Conservation (phyloP, 2,888 invertebrate genomes). For the Sesamia inferens region DNA sequence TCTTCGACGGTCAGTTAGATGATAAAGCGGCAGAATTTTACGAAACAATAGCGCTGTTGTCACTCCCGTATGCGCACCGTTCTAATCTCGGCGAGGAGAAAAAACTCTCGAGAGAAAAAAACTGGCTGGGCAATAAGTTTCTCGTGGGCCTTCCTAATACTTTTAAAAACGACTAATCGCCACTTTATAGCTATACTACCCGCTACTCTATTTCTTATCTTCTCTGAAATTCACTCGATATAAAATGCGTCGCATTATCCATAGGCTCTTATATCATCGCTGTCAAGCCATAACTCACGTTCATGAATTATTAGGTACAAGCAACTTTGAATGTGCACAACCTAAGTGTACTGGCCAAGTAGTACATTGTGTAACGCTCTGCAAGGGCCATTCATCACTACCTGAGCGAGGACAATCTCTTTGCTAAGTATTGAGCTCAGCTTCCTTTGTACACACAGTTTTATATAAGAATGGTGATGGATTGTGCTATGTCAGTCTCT, state of each 20-base stretch:
- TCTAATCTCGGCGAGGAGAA: too few species aligned
- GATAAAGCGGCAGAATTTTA: too few species aligned
- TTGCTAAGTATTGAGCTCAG: background rate
- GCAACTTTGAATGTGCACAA: constrained; percentile 24
- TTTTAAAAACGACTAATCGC: background rate
- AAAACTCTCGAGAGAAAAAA: too few species aligned
- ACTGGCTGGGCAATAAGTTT: too few species aligned
- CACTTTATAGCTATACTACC: background rate
- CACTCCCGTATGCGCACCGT: too few species aligned
- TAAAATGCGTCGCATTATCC: constrained; percentile 32
- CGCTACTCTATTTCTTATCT: background rate
- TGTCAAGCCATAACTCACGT: constrained; percentile 34
- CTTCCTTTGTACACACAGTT: background rate
- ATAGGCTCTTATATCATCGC: constrained; percentile 35
- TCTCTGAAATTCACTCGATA: background rate
- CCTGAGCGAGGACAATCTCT: background rate
- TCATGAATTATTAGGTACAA: constrained; percentile 38
- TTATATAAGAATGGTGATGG: background rate
- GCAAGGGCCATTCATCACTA: constrained; percentile 19
- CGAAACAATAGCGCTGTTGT: too few species aligned
- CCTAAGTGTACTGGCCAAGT: constrained; percentile 9
- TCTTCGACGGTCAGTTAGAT: too few species aligned
- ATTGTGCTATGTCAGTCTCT: background rate
- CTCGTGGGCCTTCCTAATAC: too few species aligned
- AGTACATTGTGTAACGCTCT: background rate